Base-by-base conservation (phyloP, 2,888 invertebrate species). In the Prosopocoilus inquinatus region DNA sequence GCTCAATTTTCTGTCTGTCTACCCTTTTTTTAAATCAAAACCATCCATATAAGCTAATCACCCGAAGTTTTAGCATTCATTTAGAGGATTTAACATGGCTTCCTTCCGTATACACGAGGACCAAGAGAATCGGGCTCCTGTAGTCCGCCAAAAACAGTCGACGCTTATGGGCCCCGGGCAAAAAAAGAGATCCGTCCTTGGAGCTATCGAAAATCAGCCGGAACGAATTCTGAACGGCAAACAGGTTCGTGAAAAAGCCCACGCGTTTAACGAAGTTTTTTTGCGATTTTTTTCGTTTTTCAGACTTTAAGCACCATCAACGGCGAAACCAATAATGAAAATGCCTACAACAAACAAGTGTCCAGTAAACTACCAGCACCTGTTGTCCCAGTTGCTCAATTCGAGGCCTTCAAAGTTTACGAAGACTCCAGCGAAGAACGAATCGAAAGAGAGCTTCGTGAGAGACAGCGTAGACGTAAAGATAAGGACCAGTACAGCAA, bases 371-470 rank as follows among this genome's bases (percentile, higher is more conserved):
- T 43, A 33, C 60, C 67, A 11, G 75, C 75, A 47, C 79, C 80
- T 32, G 71, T 69, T 46, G 74, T 79, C 13, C 87, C 87, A 50
- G 87, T 87, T 67, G 87, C 86, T 56, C 87, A 89, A 70, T 86
- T 87, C 76, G 88, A 90, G 77, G 84, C 87, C 39, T 89, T 89
- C 72, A 88, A 87, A 66, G 87, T 90, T 1, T 90, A 87, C 67
- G 89, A 90, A 70, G 89, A 89, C 64, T 76, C 75, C 51, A 75
- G 78, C 41, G 77, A 78, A 8, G 82, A 81, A 63, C 74, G 76
- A 51, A 35, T 58, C 11, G 56, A 57, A 32, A 36, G 79, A 78
- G 64, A 79, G 78, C 66, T 52, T n/a, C 50, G 53, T 16, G 47
- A 52, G 45, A 11, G 49, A 9, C 51, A 59, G 49, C 20, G 48